Percentiles rank a stretch among this genome's conserved stretches.
These are phyloP conservation scores for Synanthedon tipuliformis DNA, from an alignment of 2,888 invertebrate species.

Conservation along the genomic window DNA sequence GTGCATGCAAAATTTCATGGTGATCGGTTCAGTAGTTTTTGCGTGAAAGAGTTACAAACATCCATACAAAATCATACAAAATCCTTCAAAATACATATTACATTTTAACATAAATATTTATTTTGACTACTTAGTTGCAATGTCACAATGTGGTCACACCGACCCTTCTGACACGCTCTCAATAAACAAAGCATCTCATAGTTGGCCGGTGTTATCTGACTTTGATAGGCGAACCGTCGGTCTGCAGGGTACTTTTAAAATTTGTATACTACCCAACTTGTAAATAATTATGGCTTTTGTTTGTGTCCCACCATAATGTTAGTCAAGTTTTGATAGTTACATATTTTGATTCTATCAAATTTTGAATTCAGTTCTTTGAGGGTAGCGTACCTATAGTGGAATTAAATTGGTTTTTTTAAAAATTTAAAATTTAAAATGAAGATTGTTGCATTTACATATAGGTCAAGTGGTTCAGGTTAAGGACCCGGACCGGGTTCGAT, in stretches of 20 bases:
- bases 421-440: too few relatives aligned
- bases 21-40: too few relatives aligned
- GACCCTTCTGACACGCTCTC: slow-evolving; percentile 38
- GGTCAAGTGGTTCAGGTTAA: too few relatives aligned
- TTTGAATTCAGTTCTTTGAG: neutral
- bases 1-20: too few relatives aligned
- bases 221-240: slow-evolving; percentile 30
- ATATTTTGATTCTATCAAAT: neutral
- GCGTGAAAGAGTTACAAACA: too few relatives aligned
- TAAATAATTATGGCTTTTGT: slow-evolving; percentile 41
- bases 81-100: too few relatives aligned
- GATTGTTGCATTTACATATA: too few relatives aligned
- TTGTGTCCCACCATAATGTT: neutral
- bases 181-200: slow-evolving; percentile 62
- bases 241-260: slow-evolving; percentile 45
- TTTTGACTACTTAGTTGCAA: slow-evolving; percentile 4
- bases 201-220: slow-evolving; percentile 46
- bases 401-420: too few relatives aligned
- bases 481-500: too few relatives aligned
- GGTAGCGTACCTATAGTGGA: too few relatives aligned
- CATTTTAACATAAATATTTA: too few relatives aligned
- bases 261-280: slow-evolving; percentile 30
- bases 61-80: too few relatives aligned
- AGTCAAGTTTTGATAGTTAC: neutral
- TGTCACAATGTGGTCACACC: slow-evolving; percentile 24